A percentile compares a stretch with the other conserved stretches of the same genome.
Evolutionary conservation across 2,888 invertebrate genomes (phyloP).

Genomic region (Caenorhabditis sulstoni): DNA sequence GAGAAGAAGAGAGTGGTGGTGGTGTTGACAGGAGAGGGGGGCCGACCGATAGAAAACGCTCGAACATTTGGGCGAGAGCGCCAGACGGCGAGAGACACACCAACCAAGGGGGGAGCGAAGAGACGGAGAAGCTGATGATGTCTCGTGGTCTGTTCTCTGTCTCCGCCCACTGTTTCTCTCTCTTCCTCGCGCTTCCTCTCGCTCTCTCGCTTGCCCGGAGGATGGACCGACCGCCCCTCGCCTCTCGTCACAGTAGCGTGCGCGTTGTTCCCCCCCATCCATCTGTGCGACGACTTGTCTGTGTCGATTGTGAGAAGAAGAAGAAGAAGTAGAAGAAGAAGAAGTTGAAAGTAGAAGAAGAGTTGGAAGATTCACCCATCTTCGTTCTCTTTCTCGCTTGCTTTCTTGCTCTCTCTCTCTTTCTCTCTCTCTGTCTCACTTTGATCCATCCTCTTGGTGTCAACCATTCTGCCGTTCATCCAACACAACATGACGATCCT

Average conservation of each 20-base stretch:
- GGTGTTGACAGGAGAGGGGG: constrained; percentile 4
- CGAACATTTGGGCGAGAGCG: constrained; percentile 49
- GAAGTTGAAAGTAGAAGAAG: constrained; percentile 1
- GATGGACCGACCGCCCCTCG: no score
- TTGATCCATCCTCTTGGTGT: constrained; percentile 16
- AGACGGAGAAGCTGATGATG: constrained; percentile 33
- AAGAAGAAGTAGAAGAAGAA: constrained; percentile 41
- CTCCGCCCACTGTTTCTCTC: constrained; percentile 48
- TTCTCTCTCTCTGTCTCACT: constrained; percentile 1
- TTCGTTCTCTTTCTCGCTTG: neutral
- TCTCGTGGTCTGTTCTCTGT: constrained; percentile 28
- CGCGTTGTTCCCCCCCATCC: constrained; percentile 48
- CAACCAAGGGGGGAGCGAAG: neutral
- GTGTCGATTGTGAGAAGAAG: constrained; percentile 41
- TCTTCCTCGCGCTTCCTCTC: constrained; percentile 25
- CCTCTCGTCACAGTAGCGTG: constrained; percentile 53
- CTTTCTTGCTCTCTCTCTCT: constrained; percentile 1
- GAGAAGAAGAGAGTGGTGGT: neutral
- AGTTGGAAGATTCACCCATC: constrained; percentile 2
- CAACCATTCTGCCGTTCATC: constrained; percentile 58
- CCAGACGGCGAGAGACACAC: constrained; percentile 33
- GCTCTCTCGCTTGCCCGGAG: constrained; percentile 35
- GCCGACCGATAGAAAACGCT: constrained; percentile 52
- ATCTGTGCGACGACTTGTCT: constrained; percentile 45
- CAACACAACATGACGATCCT: constrained; percentile 54